Evolutionary conservation across 1,140 invertebrate genomes (phyloP), one percentile per base, ranked within the genome.

Genomic region (Ips typographus): DNA sequence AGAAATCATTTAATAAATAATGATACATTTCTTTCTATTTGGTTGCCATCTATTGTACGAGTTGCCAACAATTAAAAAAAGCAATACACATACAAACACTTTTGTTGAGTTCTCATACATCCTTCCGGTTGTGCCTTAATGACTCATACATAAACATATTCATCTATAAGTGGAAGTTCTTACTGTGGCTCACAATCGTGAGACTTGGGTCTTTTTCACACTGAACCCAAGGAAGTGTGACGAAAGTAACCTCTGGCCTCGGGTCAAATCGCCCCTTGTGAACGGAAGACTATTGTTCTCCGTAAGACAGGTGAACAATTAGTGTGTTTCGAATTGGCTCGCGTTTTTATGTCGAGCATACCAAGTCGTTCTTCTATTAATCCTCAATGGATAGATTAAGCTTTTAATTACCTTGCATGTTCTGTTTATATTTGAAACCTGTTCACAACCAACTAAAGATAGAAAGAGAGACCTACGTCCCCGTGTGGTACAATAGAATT

Each of bases 101-200:
- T 5, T 55, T 55, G 52, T 42, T 59, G 57, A 43, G 57, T 68
- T 70, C 52, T 62, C 56, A 59, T 70, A 62, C 61, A 58, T 70
- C 66, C 70, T 71, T 71, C 72, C 72, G 61, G 69, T 39, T 59
- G 68, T 63, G 57, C 63, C 59, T 71, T 72, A 76, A 74, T 76
- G 74, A 75, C 69, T 74, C 74, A 75, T 74, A 70, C 74, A 75
- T 74, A 75, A 74, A 75, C 73, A 74, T 73, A 74, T 68, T 65
- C 56, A 71, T 73, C 72, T 73, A 71, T 73, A 74, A 70, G 55
- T 22, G 22, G 22, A 22, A 65, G 63, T 68, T 72, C 68, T 74
- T 68, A 70, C 70, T 66, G 66, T 74, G 56, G 42, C 60, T 60
- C 49, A 73, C 73, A 72, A 74, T 76, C 74, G 74, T 76, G 74